Evolutionary conservation across 2,888 invertebrate genomes (phyloP).

Genomic region (Drosophila nigritarsus): DNA sequence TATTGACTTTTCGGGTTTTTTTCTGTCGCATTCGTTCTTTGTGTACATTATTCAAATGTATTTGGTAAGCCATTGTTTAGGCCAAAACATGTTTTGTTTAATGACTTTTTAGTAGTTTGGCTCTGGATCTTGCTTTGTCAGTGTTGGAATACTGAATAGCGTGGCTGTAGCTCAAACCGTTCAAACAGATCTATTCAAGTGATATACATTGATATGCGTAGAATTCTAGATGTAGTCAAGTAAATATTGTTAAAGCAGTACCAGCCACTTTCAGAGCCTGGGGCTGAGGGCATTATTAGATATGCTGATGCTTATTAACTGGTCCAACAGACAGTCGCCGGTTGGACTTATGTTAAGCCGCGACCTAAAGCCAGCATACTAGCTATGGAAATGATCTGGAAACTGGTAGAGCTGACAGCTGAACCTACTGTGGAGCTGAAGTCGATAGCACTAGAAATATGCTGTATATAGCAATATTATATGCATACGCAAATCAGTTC

Average conservation of each 20-base stretch:
- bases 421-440: constrained; percentile 11
- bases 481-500: constrained; percentile 26
- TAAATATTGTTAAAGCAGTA: constrained; percentile 53
- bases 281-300: constrained; percentile 37
- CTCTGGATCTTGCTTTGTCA: constrained; percentile 19
- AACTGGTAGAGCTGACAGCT: constrained; percentile 22
- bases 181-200: constrained; percentile 16
- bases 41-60: constrained; percentile 71
- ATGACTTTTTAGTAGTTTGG: constrained; percentile 74
- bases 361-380: constrained; percentile 11
- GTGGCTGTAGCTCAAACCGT: neutral
- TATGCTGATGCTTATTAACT: constrained; percentile 67
- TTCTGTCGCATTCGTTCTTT: constrained; percentile 42
- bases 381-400: constrained; percentile 36
- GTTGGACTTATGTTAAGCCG: constrained; percentile 28
- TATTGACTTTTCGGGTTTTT: constrained; percentile 68
- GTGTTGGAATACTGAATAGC: constrained; percentile 11
- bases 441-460: constrained; percentile 10
- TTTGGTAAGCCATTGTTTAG: constrained; percentile 67
- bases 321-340: constrained; percentile 42
- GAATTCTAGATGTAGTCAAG: constrained; percentile 14
- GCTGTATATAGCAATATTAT: neutral
- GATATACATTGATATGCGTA: neutral
- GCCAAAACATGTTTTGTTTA: constrained; percentile 76
- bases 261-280: constrained; percentile 26